These are phyloP conservation scores for Hypotaenidia philippensis DNA, from an alignment of 2,797 vertebrate genomes.

Conservation along the genomic window DNA sequence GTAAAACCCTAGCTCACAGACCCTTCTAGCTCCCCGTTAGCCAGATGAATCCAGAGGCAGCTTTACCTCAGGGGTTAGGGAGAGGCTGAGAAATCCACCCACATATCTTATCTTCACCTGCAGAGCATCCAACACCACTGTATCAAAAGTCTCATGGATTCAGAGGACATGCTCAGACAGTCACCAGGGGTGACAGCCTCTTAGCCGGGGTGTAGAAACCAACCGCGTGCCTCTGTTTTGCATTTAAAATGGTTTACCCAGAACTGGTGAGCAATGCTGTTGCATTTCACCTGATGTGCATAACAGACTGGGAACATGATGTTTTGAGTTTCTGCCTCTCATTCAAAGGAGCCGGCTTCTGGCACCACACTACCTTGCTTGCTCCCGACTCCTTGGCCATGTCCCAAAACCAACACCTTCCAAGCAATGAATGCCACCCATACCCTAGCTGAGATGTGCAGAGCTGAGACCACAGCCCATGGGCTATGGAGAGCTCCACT, in stretches of 20 bases:
- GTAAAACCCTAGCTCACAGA: neutral
- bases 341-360: neutral
- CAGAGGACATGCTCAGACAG: conserved; percentile 40
- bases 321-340: neutral
- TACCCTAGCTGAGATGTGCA: neutral
- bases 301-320: neutral
- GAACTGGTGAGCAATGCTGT: neutral
- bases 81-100: conserved; percentile 50
- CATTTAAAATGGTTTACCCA: neutral
- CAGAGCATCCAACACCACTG: neutral
- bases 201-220: conserved; percentile 9
- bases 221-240: neutral
- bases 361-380: neutral
- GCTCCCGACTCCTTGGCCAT: neutral
- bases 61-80: neutral
- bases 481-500: neutral
- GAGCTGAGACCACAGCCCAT: neutral
- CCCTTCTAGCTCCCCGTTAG: neutral
- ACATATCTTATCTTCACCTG: neutral
- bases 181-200: conserved; percentile 4
- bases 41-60: conserved; percentile 4
- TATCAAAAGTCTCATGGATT: neutral
- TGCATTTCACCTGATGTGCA: neutral
- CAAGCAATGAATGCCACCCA: neutral
- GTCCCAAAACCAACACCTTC: neutral